These are phyloP conservation scores for Cephalopachus bancanus DNA, from an alignment of 2,797 vertebrate species.

Conservation along the genomic window DNA sequence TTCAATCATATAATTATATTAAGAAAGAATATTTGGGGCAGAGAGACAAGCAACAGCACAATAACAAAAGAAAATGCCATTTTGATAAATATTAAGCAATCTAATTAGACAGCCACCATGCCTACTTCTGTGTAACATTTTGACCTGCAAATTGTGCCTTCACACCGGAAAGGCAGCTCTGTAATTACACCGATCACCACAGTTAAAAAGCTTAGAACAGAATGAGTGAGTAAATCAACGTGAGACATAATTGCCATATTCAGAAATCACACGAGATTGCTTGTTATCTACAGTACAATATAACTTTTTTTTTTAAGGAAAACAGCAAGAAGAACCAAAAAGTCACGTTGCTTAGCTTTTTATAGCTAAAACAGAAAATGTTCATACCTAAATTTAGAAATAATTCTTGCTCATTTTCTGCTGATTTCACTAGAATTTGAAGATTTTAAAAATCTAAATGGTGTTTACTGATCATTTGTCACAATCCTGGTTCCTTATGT, in stretches of 20 bases:
- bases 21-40: conserved; percentile 70
- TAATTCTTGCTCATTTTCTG: conserved; percentile 48
- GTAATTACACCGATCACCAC: conserved; percentile 79
- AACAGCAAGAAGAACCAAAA: conserved; percentile 59
- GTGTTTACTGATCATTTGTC: conserved; percentile 34
- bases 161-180: conserved; percentile 69
- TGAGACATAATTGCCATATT: conserved; percentile 80
- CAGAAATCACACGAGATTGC: conserved; percentile 65
- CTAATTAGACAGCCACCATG: conserved; percentile 78
- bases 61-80: conserved; percentile 72
- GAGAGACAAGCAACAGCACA: conserved; percentile 58
- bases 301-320: not conserved
- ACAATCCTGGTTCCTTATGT: not conserved
- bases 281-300: conserved; percentile 72
- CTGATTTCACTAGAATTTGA: conserved; percentile 51
- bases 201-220: conserved; percentile 79
- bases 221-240: conserved; percentile 76
- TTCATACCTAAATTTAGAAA: conserved; percentile 46
- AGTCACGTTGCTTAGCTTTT: conserved; percentile 51
- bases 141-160: conserved; percentile 81
- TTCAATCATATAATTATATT: conserved; percentile 77
- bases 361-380: conserved; percentile 40
- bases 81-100: conserved; percentile 80
- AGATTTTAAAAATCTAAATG: conserved; percentile 44
- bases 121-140: conserved; percentile 68